These are phyloP conservation scores for Drosophila parthenogenetica DNA, from an alignment of 2,888 invertebrate species.

Conservation along the genomic window DNA sequence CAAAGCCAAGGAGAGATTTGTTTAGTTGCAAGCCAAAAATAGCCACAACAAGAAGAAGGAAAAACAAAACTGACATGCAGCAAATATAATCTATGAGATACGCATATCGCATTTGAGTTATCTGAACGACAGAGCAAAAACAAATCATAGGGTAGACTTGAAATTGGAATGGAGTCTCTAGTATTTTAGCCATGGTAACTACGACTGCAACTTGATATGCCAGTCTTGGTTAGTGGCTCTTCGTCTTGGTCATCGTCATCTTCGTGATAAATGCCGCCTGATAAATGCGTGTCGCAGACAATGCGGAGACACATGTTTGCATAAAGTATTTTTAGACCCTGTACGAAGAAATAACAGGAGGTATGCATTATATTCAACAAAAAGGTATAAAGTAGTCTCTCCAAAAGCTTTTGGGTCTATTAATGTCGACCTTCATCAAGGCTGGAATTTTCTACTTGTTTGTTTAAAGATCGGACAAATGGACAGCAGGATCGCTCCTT, in stretches of 20 bases:
- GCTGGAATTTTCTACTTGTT: conserved; percentile 5
- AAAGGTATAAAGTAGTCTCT: too few species aligned
- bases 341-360: neutral
- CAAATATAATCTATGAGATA: conserved; percentile 74
- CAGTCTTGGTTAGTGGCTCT: conserved; percentile 39
- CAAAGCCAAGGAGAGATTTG: conserved; percentile 61
- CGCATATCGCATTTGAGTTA: conserved; percentile 79
- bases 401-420: neutral
- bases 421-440: neutral
- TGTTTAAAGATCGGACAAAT: conserved; percentile 38
- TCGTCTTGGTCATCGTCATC: conserved; percentile 42
- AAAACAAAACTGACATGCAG: conserved; percentile 41
- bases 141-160: conserved; percentile 57
- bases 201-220: conserved; percentile 76
- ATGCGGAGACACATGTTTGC: conserved; percentile 77
- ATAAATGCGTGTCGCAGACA: conserved; percentile 79
- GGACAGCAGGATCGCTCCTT: conserved; percentile 34
- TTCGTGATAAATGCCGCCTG: conserved; percentile 75
- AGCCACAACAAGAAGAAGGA: conserved; percentile 21
- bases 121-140: conserved; percentile 61
- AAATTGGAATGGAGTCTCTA: neutral
- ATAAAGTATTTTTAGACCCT: conserved; percentile 42
- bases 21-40: conserved; percentile 54
- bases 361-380: neutral
- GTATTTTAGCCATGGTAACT: conserved; percentile 16